Conservation (phyloP, 1,140 invertebrate genomes). For the Drosophila tristis region DNA sequence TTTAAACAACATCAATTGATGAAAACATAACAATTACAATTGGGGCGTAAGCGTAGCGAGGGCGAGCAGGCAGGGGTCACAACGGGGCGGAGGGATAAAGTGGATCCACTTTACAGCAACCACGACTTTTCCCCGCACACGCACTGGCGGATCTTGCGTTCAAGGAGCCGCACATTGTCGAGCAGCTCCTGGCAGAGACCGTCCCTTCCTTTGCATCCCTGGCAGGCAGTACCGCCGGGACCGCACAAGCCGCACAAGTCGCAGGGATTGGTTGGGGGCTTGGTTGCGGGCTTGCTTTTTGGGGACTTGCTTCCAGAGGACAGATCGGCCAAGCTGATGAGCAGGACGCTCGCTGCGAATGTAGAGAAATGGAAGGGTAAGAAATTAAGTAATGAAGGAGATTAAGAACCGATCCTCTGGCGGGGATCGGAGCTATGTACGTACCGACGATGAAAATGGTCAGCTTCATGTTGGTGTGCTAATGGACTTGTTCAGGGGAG, state of each 20-base stretch:
- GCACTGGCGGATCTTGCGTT: neutral
- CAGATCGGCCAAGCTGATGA: neutral
- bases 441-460: slow-evolving; percentile 2
- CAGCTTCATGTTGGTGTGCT: neutral
- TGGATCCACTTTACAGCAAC: neutral
- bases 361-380: too few relatives aligned
- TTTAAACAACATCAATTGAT: too few relatives aligned
- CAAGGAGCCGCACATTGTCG: neutral
- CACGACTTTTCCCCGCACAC: neutral
- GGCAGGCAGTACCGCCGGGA: slow-evolving; percentile 13
- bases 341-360: slow-evolving; percentile 6
- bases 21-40: too few relatives aligned
- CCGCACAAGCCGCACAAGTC: neutral
- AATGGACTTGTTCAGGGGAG: neutral
- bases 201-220: neutral
- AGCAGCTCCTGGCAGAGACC: neutral
- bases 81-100: neutral
- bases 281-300: too few relatives aligned
- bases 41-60: too few relatives aligned
- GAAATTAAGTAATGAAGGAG: neutral
- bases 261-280: too few relatives aligned
- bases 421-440: neutral
- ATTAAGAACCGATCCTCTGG: too few relatives aligned
- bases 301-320: neutral
- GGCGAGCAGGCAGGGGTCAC: too few relatives aligned